Conservation (phyloP, 2,113 vertebrate species). For the Merops nubicus region DNA sequence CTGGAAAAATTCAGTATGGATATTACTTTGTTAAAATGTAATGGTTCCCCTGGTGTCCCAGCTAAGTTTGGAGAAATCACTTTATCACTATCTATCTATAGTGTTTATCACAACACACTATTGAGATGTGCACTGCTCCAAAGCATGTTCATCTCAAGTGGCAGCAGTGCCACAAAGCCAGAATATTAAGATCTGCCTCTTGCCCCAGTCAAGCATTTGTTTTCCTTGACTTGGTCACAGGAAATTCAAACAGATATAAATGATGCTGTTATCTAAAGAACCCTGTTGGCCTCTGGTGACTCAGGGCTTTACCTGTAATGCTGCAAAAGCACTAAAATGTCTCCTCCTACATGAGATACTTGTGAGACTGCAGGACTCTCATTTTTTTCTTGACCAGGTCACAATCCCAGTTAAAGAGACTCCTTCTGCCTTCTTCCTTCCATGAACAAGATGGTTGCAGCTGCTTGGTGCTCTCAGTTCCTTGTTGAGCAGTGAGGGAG, state of each 20-base stretch:
- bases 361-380: background rate
- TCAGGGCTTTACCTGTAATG: background rate
- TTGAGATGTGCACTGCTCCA: background rate
- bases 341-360: background rate
- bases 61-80: background rate
- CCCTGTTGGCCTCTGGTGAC: background rate
- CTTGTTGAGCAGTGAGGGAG: background rate
- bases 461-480: background rate
- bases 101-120: too few species aligned
- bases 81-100: too few species aligned
- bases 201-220: background rate
- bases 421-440: background rate
- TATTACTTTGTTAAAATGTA: background rate
- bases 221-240: background rate
- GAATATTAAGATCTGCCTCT: background rate
- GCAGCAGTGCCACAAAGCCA: background rate
- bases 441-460: background rate
- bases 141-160: background rate
- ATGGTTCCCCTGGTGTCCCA: background rate
- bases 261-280: background rate
- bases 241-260: background rate
- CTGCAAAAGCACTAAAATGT: background rate
- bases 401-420: background rate
- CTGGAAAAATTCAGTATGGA: background rate
- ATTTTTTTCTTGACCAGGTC: background rate